These are phyloP conservation scores for Stratiolaelaps scimitus DNA, from an alignment of 1,140 invertebrate species.

Conservation along the genomic window DNA sequence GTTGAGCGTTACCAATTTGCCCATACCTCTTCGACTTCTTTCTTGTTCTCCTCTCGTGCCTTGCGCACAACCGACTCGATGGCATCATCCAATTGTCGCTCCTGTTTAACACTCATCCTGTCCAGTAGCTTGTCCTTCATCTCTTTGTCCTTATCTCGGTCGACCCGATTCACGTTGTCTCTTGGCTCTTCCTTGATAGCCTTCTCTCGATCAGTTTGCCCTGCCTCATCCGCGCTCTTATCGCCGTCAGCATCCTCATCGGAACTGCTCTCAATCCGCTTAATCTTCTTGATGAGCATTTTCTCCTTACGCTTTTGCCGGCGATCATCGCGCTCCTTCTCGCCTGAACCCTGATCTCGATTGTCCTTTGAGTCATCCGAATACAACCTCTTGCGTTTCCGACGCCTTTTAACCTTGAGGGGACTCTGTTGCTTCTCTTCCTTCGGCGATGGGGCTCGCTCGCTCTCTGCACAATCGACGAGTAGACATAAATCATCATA, in stretches of 20 bases:
- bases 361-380: slow-evolving; percentile 37
- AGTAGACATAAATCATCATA: not conserved
- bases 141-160: slow-evolving; percentile 36
- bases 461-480: slow-evolving; percentile 3
- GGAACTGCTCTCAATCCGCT: slow-evolving; percentile 31
- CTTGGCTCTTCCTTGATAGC: slow-evolving; percentile 31
- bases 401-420: not conserved
- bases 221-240: too few relatives aligned
- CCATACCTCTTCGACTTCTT: slow-evolving; percentile 14
- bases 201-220: too few relatives aligned
- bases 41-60: not conserved
- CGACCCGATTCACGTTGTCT: slow-evolving; percentile 32
- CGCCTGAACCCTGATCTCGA: slow-evolving; percentile 32
- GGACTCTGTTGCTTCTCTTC: not conserved
- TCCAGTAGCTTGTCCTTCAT: slow-evolving; percentile 37
- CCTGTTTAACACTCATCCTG: slow-evolving; percentile 30
- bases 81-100: slow-evolving; percentile 16
- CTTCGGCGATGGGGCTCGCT: slow-evolving; percentile 8
- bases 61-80: slow-evolving; percentile 7
- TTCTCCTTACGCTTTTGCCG: slow-evolving; percentile 29
- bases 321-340: not conserved
- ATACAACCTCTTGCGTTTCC: slow-evolving; percentile 31
- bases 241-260: slow-evolving; percentile 38
- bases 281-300: slow-evolving; percentile 31
- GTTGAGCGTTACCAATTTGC: not conserved